A percentile compares a stretch with the other conserved stretches of the same genome.
phyloP scores from a whole-genome alignment of 2,888 invertebrate genomes.

The Orthosia cruda region DNA sequence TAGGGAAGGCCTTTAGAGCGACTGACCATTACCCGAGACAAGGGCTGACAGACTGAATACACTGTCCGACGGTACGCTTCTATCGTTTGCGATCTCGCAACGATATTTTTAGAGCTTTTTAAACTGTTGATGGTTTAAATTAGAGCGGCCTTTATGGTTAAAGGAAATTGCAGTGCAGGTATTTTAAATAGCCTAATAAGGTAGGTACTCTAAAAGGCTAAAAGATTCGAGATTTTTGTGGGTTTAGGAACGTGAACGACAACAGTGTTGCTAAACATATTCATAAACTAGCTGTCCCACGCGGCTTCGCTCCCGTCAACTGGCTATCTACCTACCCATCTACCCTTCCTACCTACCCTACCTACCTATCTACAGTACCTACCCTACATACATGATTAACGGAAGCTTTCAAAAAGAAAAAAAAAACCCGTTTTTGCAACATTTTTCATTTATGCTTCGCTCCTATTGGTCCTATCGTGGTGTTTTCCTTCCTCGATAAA shows the following conservation, averaged over 20 bases:
- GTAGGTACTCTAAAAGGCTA: not conserved
- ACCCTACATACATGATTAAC: too few relatives aligned
- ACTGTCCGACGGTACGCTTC: slow-evolving; percentile 75
- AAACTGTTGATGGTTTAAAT: slow-evolving; percentile 33
- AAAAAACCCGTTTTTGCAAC: too few relatives aligned
- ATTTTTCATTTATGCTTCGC: too few relatives aligned
- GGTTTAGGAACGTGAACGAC: not conserved
- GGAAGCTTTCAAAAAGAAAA: too few relatives aligned
- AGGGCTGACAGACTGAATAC: slow-evolving; percentile 80
- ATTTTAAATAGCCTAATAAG: not conserved
- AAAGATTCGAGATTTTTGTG: not conserved
- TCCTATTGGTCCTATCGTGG: too few relatives aligned
- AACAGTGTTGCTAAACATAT: not conserved
- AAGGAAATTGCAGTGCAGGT: not conserved
- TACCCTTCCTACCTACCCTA: too few relatives aligned
- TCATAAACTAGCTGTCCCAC: too few relatives aligned
- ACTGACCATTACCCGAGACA: slow-evolving; percentile 87
- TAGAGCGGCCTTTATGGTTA: not conserved
- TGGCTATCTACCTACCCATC: too few relatives aligned
- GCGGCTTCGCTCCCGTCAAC: too few relatives aligned
- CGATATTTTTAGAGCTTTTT: slow-evolving; percentile 51
- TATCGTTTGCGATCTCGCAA: slow-evolving; percentile 59
- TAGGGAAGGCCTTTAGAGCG: slow-evolving; percentile 79
- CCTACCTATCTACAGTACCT: too few relatives aligned
- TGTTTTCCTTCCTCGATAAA: too few relatives aligned